Conservation (phyloP, 2,888 invertebrate species). For the Eupithecia subumbrata region DNA sequence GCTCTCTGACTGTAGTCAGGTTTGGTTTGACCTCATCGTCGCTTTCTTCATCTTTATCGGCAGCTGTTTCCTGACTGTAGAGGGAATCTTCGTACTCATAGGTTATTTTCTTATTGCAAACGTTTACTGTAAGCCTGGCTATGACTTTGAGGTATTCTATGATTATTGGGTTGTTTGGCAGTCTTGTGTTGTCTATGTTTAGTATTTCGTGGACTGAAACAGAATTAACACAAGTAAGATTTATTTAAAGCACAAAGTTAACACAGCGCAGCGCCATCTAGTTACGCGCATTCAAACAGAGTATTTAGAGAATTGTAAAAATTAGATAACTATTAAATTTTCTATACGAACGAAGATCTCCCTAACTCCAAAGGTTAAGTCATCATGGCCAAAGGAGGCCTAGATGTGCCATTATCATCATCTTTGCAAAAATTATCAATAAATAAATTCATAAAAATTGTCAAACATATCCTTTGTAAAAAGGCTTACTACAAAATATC, state of each 20-base stretch:
- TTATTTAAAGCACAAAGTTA: not conserved
- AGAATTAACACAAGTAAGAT: not conserved
- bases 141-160: slow-evolving; percentile 75
- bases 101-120: slow-evolving; percentile 75
- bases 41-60: slow-evolving; percentile 84
- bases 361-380: no score
- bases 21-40: slow-evolving; percentile 83
- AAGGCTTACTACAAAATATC: no score
- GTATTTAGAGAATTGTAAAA: not conserved
- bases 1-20: slow-evolving; percentile 75
- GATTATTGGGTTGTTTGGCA: slow-evolving; percentile 81
- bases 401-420: no score
- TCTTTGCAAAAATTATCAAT: no score
- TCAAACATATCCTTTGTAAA: no score
- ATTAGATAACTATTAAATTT: no score
- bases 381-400: no score
- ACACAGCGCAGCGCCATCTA: not conserved
- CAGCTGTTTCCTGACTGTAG: slow-evolving; percentile 73
- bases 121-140: slow-evolving; percentile 73
- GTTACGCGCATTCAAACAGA: not conserved
- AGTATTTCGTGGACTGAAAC: slow-evolving; percentile 74
- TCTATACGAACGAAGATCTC: no score
- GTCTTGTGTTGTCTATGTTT: slow-evolving; percentile 79
- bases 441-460: no score
- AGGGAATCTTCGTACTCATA: slow-evolving; percentile 78